These are phyloP conservation scores for Heloderma charlesbogerti DNA, from an alignment of 2,113 vertebrate genomes.

Conservation along the genomic window DNA sequence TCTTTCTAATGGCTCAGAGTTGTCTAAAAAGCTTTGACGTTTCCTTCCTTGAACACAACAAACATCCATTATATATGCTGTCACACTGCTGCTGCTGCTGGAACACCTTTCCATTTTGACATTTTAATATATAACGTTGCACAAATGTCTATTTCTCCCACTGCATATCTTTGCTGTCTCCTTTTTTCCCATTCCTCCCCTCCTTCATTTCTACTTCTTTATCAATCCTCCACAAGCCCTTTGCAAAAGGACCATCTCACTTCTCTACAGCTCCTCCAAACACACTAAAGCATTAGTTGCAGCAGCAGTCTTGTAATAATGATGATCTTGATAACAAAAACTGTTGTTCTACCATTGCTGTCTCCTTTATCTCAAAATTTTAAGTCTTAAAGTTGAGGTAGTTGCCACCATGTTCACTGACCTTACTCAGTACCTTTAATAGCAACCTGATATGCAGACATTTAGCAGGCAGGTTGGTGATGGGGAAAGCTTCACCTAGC, in stretches of 20 bases:
- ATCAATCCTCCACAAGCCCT: neutral
- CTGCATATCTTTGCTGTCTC: constrained; percentile 49
- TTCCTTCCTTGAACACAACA: constrained; percentile 51
- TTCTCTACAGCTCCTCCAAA: neutral
- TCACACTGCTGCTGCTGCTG: constrained; percentile 16
- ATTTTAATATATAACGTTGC: constrained; percentile 56
- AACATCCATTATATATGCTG: constrained; percentile 52
- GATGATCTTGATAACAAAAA: constrained; percentile 46
- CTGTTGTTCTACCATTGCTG: constrained; percentile 40
- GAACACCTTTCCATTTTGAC: constrained; percentile 54
- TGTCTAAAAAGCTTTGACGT: constrained; percentile 60
- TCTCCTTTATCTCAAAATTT: constrained; percentile 43
- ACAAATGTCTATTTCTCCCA: constrained; percentile 45
- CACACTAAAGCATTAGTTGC: neutral
- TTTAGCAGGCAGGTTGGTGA: neutral
- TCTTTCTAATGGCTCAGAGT: constrained; percentile 52
- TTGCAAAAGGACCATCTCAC: neutral
- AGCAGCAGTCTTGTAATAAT: constrained; percentile 45
- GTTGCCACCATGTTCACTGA: neutral
- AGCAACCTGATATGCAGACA: neutral
- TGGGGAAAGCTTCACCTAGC: neutral
- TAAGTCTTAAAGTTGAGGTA: neutral
- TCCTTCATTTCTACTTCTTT: neutral
- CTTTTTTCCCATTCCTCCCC: neutral
- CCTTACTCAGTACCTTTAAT: constrained; percentile 9